Base-by-base conservation (phyloP, 1,140 invertebrate genomes). In the Atta cephalotes region DNA sequence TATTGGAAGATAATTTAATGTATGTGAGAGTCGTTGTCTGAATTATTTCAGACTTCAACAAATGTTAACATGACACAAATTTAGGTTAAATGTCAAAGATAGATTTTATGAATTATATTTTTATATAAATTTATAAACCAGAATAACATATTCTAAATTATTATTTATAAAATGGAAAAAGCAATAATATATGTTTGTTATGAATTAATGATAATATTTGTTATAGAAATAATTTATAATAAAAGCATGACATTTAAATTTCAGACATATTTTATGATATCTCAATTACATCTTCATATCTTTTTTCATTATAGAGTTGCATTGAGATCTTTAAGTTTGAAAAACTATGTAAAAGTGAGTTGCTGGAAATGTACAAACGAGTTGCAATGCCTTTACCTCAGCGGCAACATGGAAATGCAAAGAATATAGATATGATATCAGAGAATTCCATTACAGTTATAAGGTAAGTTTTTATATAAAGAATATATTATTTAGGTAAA, bases 321-420 rank as follows among this genome's bases (percentile, higher is more conserved):
- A 93, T 94, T 51, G 90, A 92, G 21, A 39, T 87, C 14, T 74
- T 45, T 45, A 80, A 89, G 39, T 87, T 90, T 10, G 79, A 90
- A 21, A 90, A 56, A 56, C 68, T 93, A 25, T 87, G 86, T 16
- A 93, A 80, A 84, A 56, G 31, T 14, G 87, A 94, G 86, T 78
- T 94, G 12, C 66, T 94, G 45, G 92, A 93, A 62, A 85, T 94
- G 18, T 94, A 91, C 79, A 92, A 89, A 49, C 88, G 91, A 65
- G 66, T 94, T 6, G 93, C 89, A 4, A 79, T 94, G 65, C 93
- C 93, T 9, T 76, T 94, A 49, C 92, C 93, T 5, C 93, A 92
- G 76, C 89, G 93, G 77, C 82, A 72, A 72, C 80, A 49, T 65
- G 85, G 86, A 16, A 49, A 51, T 0, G 0, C 4, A 51, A 87